phyloP scores from a whole-genome alignment of 92 coral and sea anemone species.

The Palythoa grandiflora region DNA sequence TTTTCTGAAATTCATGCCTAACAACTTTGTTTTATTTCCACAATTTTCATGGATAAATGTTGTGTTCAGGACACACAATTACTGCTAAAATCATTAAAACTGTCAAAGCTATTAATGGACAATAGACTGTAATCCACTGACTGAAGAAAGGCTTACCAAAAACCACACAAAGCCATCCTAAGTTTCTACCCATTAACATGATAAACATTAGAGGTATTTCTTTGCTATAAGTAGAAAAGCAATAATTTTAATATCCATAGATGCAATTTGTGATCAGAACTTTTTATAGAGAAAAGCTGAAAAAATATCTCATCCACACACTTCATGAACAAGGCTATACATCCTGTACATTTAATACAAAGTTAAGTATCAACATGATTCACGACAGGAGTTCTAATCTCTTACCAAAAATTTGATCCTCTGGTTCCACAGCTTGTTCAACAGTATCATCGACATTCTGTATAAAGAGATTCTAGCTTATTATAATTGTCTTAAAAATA shows the following conservation, averaged over 20 bases:
- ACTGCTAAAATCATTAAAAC: conserved; percentile 1
- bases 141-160: conserved; percentile 6
- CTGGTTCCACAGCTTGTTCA: conserved; percentile 13
- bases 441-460: conserved; percentile 1
- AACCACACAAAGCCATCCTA: conserved; percentile 4
- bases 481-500: background rate
- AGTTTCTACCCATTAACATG: conserved; percentile 11
- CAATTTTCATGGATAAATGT: conserved; percentile 9
- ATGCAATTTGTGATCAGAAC: background rate
- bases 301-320: background rate
- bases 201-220: background rate
- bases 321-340: conserved; percentile 4
- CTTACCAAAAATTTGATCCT: background rate
- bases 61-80: conserved; percentile 4
- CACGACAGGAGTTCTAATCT: conserved; percentile 8
- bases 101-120: conserved; percentile 3
- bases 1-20: background rate
- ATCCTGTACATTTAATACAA: background rate
- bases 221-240: background rate
- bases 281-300: background rate
- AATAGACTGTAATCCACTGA: background rate
- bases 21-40: background rate
- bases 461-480: conserved; percentile 9
- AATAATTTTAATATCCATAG: background rate
- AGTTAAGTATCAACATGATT: background rate